These are phyloP conservation scores for Drosophila saltans DNA, from an alignment of 1,140 invertebrate species.

Conservation along the genomic window DNA sequence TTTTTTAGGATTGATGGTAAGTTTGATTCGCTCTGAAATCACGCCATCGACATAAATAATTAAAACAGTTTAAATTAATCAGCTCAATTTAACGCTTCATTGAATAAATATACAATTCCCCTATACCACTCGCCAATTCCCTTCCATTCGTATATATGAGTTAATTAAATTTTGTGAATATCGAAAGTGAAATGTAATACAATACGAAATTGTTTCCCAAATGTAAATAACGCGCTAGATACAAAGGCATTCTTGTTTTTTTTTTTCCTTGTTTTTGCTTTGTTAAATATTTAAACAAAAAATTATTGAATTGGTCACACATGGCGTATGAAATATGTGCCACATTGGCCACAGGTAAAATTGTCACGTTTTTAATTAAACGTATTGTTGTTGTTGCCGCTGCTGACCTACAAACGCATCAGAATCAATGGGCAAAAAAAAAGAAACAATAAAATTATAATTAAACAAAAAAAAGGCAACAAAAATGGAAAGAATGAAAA, in stretches of 20 bases:
- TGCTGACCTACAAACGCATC: conserved; percentile 24
- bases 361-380: conserved; percentile 82
- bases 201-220: conserved; percentile 52
- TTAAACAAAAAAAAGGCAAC: conserved; percentile 26
- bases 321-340: conserved; percentile 71
- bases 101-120: conserved; percentile 43
- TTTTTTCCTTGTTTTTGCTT: conserved; percentile 17
- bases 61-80: conserved; percentile 41
- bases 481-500: conserved; percentile 57
- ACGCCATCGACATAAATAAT: conserved; percentile 18
- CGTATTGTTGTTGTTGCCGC: conserved; percentile 9
- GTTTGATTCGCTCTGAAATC: background rate
- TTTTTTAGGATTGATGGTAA: conserved; percentile 17
- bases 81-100: conserved; percentile 48
- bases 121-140: background rate
- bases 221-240: conserved; percentile 60
- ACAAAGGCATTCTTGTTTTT: conserved; percentile 5
- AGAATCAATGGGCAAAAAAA: conserved; percentile 49
- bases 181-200: conserved; percentile 70
- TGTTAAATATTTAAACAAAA: conserved; percentile 55
- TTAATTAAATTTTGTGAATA: conserved; percentile 72
- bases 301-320: conserved; percentile 35
- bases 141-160: conserved; percentile 35
- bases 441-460: conserved; percentile 60
- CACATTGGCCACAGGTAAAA: conserved; percentile 69